phyloP scores from a whole-genome alignment of 2,888 invertebrate genomes.

The Oscheius myriophilus region DNA sequence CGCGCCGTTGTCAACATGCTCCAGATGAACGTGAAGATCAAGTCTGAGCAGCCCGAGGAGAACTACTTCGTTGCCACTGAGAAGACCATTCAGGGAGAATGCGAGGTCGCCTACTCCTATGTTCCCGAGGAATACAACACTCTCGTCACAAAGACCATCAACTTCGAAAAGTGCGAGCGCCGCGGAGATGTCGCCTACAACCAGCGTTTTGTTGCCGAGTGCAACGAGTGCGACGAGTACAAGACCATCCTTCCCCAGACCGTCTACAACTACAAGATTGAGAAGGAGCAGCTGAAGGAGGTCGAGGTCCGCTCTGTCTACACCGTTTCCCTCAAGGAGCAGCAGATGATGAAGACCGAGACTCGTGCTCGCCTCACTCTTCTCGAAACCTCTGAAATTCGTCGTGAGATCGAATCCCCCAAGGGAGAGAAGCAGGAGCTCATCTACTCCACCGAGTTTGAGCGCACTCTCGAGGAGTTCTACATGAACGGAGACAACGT shows the following conservation, averaged over 20 bases:
- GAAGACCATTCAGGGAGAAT: conserved; percentile 55
- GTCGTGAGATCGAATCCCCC: conserved; percentile 39
- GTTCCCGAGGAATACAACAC: conserved; percentile 32
- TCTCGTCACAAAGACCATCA: conserved; percentile 65
- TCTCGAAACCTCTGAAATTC: conserved; percentile 37
- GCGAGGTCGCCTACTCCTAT: conserved; percentile 55
- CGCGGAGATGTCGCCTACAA: conserved; percentile 57
- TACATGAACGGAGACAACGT: conserved; percentile 55
- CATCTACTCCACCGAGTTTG: conserved; percentile 50
- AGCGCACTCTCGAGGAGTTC: conserved; percentile 51
- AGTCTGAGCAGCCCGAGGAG: conserved; percentile 23
- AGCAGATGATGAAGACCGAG: conserved; percentile 46
- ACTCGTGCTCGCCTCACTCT: conserved; percentile 41
- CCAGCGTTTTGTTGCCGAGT: conserved; percentile 40
- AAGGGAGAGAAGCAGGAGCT: conserved; percentile 44
- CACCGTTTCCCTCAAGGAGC: conserved; percentile 41
- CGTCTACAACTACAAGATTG: conserved; percentile 45
- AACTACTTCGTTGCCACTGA: conserved; percentile 35
- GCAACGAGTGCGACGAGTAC: conserved; percentile 44
- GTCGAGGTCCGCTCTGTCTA: conserved; percentile 49
- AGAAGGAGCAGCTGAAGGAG: conserved; percentile 43
- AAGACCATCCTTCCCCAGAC: conserved; percentile 42
- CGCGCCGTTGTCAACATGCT: conserved; percentile 63
- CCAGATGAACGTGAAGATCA: conserved; percentile 35
- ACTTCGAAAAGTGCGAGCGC: conserved; percentile 72